phyloP scores from a whole-genome alignment of 2,113 vertebrate genomes.

The Xiphophorus hellerii region DNA sequence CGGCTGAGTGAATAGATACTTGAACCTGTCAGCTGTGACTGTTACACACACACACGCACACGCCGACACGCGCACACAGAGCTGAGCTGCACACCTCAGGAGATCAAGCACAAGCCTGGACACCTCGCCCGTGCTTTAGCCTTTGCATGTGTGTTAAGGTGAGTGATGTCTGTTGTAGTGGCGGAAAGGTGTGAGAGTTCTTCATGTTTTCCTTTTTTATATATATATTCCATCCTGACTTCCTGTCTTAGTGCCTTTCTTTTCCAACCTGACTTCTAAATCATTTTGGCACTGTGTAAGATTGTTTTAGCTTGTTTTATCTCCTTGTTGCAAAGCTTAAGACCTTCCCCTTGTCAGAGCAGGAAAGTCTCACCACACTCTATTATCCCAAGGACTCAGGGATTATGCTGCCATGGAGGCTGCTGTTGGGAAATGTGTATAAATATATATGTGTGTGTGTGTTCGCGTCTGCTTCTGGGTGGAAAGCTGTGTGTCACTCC shows the following conservation, averaged over 20 bases:
- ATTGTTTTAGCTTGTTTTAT: constrained; percentile 47
- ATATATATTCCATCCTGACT: constrained; percentile 31
- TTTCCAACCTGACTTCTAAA: constrained; percentile 40
- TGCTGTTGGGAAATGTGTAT: constrained; percentile 17
- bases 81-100: constrained; percentile 26
- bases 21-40: constrained; percentile 78
- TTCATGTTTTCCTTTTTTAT: constrained; percentile 20
- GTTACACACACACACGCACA: constrained; percentile 66
- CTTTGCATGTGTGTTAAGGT: constrained; percentile 17
- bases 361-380: constrained; percentile 45
- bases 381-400: constrained; percentile 47
- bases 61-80: constrained; percentile 53
- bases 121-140: not conserved
- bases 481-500: constrained; percentile 33
- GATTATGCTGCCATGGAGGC: constrained; percentile 45
- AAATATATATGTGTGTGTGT: not conserved
- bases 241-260: constrained; percentile 64
- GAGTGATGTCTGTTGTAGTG: constrained; percentile 28
- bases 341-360: constrained; percentile 45
- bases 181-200: constrained; percentile 11
- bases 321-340: constrained; percentile 41
- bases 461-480: constrained; percentile 41
- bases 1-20: constrained; percentile 77
- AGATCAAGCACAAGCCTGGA: constrained; percentile 24
- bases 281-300: constrained; percentile 39